Conservation (phyloP, 1,140 invertebrate genomes). For the Bombus picipes region DNA sequence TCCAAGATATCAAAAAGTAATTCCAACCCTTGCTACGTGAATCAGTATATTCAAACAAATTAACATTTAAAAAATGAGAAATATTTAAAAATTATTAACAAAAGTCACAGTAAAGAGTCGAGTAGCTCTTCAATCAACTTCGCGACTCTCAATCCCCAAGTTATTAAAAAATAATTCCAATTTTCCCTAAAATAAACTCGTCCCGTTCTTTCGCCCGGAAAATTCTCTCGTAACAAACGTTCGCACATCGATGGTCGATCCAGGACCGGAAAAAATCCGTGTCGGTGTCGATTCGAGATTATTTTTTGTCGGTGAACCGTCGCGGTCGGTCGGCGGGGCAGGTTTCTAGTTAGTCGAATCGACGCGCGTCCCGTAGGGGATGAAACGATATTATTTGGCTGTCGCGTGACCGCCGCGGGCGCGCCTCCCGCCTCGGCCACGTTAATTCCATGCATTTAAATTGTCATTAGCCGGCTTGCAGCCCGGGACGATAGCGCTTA, state of each 20-base stretch:
- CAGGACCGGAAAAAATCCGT: slow-evolving; percentile 36
- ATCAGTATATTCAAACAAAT: not conserved
- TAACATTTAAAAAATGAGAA: not conserved
- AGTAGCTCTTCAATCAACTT: no score
- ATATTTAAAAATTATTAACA: not conserved
- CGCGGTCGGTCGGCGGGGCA: slow-evolving; percentile 48
- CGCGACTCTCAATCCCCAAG: not conserved
- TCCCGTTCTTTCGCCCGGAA: not conserved
- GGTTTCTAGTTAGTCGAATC: slow-evolving; percentile 66
- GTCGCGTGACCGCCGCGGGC: slow-evolving; percentile 15
- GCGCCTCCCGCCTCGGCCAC: slow-evolving; percentile 52
- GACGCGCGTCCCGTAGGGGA: slow-evolving; percentile 50
- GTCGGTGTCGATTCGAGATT: slow-evolving; percentile 49
- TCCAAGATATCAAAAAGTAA: not conserved
- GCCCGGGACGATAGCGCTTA: slow-evolving; percentile 34
- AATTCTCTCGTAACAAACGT: not conserved
- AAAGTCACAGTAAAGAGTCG: not conserved
- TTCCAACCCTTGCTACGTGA: not conserved
- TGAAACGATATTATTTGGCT: slow-evolving; percentile 65
- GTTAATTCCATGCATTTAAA: slow-evolving; percentile 74
- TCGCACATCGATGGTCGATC: slow-evolving; percentile 11
- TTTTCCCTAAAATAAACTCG: not conserved
- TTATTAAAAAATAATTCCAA: not conserved
- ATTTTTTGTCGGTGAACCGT: slow-evolving; percentile 60
- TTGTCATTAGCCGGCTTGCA: slow-evolving; percentile 68